Evolutionary conservation across 2,797 vertebrate genomes (phyloP), one percentile per base, ranked within the genome.

Genomic region (Melanogrammus aeglefinus): DNA sequence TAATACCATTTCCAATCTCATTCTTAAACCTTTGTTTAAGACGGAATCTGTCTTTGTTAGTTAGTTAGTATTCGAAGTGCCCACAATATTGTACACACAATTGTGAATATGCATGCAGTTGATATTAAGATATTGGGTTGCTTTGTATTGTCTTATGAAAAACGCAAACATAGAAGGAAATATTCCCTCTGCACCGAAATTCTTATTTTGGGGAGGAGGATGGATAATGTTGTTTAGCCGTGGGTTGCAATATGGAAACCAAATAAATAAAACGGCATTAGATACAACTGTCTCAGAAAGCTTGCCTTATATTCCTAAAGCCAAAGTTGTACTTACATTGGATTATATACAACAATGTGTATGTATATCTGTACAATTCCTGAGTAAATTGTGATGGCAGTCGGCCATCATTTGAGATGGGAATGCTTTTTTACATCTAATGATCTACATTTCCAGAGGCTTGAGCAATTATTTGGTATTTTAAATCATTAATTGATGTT

Each of bases 151-250:
- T 81, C 51, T 35, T 10, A 80, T 79, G 38, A 78, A 81, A 81
- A 36, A 41, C 39, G 75, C n/a, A 69, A 12, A 3, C 57, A 57
- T 63, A 24, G n/a, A 69, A 69, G n/a, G 63, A 27, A 69, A 69
- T 69, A 69, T 69, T 69, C 24, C 27, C 63, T 69, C 29, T 21
- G 78, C 81, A 81, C 77, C 66, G 82, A 80, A 79, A 76, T 70
- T 81, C 79, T 84, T 80, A 75, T 84, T 84, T 63, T 78, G 63
- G 66, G 63, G 31, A 74, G 47, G 75, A 35, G 2, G 57, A 6
- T 72, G 4, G 66, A 35, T 79, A 77, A 86, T 81, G 82, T 72
- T 76, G 72, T 83, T 87, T 79, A 70, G 69, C 63, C 73, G 27
- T 1, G 14, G 82, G 74, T 12, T 84, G 75, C 78, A 85, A 76